Conservation (phyloP, 1,140 invertebrate genomes). For the Drosophila oshimai region DNA sequence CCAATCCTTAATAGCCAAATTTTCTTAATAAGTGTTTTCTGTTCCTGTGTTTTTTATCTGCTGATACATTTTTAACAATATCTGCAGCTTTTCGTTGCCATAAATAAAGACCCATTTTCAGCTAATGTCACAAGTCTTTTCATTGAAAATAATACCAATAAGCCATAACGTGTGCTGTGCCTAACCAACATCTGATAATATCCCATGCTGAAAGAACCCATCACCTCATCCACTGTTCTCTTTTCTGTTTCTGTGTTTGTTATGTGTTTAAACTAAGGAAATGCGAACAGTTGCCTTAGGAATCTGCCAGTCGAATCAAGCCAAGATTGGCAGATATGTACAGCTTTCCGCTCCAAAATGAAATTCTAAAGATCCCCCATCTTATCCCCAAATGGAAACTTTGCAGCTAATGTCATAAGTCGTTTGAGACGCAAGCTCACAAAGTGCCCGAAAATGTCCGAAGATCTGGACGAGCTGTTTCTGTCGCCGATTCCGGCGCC, state of each 20-base stretch:
- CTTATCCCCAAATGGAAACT: slow-evolving; percentile 20
- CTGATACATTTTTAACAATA: too few relatives aligned
- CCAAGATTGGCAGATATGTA: too few relatives aligned
- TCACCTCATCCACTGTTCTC: slow-evolving; percentile 18
- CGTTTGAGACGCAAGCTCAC: slow-evolving; percentile 54
- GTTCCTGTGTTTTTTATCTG: background rate
- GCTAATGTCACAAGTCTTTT: slow-evolving; percentile 1
- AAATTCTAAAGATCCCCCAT: slow-evolving; percentile 25
- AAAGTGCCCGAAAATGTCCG: slow-evolving; percentile 57
- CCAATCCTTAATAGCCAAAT: too few relatives aligned
- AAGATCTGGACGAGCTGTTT: slow-evolving; percentile 71
- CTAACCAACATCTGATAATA: slow-evolving; percentile 18
- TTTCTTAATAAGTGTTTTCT: too few relatives aligned
- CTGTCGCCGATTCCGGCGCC: slow-evolving; percentile 69
- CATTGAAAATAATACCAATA: background rate
- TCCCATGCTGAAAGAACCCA: slow-evolving; percentile 13
- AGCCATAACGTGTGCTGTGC: slow-evolving; percentile 6
- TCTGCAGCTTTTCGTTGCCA: too few relatives aligned
- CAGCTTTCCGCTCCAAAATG: slow-evolving; percentile 18
- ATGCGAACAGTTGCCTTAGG: background rate
- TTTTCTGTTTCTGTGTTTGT: slow-evolving; percentile 5
- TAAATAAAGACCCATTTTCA: too few relatives aligned
- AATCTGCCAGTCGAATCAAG: too few relatives aligned
- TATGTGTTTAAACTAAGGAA: slow-evolving; percentile 1
- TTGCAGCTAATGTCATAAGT: slow-evolving; percentile 74